Percentiles rank a stretch among this genome's conserved stretches.
Evolutionary conservation across 2,888 invertebrate species (phyloP).

Genomic region (Apotomis turbidana): DNA sequence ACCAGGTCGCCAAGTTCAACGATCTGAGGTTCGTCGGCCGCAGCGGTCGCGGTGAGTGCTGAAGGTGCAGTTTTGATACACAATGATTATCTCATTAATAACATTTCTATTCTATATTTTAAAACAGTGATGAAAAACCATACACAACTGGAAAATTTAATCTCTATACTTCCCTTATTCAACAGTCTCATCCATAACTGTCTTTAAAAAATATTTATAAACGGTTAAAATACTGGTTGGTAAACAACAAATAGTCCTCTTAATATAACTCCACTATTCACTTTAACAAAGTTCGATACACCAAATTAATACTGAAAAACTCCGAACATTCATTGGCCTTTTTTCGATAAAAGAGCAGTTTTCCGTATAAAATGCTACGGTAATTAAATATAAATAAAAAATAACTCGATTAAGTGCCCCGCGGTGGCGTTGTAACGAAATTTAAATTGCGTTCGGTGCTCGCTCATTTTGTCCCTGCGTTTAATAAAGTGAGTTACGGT

Average conservation of each 20-base stretch:
- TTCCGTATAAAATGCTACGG: neutral
- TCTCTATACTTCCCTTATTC: no score
- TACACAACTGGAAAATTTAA: neutral
- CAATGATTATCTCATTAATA: constrained; percentile 46
- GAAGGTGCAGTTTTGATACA: constrained; percentile 79
- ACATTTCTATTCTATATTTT: neutral
- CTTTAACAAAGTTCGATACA: no score
- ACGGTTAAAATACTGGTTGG: no score
- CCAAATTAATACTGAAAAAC: no score
- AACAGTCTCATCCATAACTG: neutral
- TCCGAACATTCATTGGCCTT: no score
- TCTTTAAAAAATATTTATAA: neutral
- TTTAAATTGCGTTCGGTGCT: constrained; percentile 16
- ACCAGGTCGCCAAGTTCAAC: constrained; percentile 99
- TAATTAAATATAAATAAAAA: constrained; percentile 10
- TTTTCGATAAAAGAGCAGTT: neutral
- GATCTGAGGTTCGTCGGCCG: constrained; percentile 99
- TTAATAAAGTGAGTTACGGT: constrained; percentile 4
- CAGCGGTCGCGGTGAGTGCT: constrained; percentile 97
- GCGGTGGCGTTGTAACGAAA: constrained; percentile 9
- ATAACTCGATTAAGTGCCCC: constrained; percentile 4
- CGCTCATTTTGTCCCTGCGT: constrained; percentile 4
- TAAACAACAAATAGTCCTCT: no score
- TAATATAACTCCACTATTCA: no score
- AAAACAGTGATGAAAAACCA: neutral